Percentiles rank a stretch among this genome's conserved stretches.
Conservation (phyloP, 1,140 invertebrate species). For the Colletes gigas region DNA sequence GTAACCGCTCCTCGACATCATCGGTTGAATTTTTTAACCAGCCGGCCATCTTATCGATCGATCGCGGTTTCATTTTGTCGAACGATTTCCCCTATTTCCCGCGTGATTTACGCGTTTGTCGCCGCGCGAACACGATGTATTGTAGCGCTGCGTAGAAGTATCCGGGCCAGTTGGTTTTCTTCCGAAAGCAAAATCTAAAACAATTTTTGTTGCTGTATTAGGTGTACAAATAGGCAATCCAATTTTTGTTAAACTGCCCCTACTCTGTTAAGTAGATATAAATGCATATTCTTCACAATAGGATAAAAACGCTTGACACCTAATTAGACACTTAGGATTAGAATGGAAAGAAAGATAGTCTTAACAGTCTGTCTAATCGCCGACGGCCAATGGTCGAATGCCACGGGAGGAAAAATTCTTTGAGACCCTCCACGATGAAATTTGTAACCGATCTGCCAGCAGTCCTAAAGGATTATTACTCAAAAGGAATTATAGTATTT, state of each 20-base stretch:
- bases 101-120: too few species aligned
- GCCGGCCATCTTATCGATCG: too few species aligned
- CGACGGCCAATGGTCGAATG: constrained; percentile 13
- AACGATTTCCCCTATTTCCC: too few species aligned
- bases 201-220: too few species aligned
- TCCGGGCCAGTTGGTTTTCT: too few species aligned
- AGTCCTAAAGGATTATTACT: constrained; percentile 16
- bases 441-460: constrained; percentile 16
- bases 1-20: not conserved
- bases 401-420: constrained; percentile 18
- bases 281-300: not conserved
- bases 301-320: constrained; percentile 16
- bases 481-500: constrained; percentile 1
- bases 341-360: not conserved
- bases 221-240: too few species aligned
- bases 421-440: not conserved
- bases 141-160: too few species aligned
- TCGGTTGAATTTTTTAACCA: not conserved
- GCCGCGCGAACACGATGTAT: too few species aligned
- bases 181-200: too few species aligned
- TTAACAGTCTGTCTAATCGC: constrained; percentile 12
- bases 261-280: not conserved
- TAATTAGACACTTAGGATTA: constrained; percentile 8
- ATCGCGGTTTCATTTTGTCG: too few species aligned
- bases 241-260: not conserved